These are phyloP conservation scores for Anser cygnoides DNA, from an alignment of 2,113 vertebrate species.

Conservation along the genomic window DNA sequence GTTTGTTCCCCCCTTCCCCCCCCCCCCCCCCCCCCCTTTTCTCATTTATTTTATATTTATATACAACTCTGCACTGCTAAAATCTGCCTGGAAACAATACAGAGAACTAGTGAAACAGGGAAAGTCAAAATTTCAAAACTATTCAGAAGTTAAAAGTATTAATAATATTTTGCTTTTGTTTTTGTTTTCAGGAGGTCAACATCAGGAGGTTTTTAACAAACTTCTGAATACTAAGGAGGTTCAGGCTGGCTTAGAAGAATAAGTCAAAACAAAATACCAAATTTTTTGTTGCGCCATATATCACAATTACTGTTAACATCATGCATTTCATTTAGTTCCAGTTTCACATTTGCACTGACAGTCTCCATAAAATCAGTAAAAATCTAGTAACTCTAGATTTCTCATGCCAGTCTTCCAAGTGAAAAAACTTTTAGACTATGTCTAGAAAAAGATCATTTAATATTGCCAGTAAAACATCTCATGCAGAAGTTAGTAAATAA, in stretches of 20 bases:
- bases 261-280: neutral
- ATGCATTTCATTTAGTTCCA: conserved; percentile 5
- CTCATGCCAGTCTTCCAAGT: neutral
- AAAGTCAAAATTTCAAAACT: neutral
- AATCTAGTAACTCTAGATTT: conserved; percentile 49
- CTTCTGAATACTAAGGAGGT: neutral
- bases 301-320: conserved; percentile 7
- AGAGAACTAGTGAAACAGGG: neutral
- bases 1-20: neutral
- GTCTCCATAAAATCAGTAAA: conserved; percentile 20
- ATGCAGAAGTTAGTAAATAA: conserved; percentile 40
- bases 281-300: neutral
- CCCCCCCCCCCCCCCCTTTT: no score
- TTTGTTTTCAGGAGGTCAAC: neutral
- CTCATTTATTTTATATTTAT: neutral
- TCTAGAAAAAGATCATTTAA: conserved; percentile 9
- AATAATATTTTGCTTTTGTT: neutral
- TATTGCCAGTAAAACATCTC: neutral
- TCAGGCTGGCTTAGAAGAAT: neutral
- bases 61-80: neutral
- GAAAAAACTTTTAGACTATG: neutral
- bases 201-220: neutral
- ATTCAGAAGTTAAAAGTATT: neutral
- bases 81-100: neutral
- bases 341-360: conserved; percentile 21